Evolutionary conservation across 2,113 vertebrate genomes (phyloP).

Genomic region (Centrocercus urophasianus): DNA sequence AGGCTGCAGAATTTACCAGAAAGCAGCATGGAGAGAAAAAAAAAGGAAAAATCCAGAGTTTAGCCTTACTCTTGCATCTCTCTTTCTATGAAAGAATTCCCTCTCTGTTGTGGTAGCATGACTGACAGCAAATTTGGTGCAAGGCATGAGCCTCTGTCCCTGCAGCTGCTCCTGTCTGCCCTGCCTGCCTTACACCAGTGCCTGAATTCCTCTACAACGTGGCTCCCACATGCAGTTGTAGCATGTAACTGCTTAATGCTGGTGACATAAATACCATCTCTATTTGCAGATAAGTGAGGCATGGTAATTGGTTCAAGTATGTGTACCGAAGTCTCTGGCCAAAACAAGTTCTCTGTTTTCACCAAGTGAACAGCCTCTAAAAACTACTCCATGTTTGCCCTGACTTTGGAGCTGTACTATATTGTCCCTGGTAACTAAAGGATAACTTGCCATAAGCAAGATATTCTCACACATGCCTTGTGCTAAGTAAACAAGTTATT

Average conservation of each 20-base stretch:
- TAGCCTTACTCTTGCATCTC: not conserved
- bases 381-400: not conserved
- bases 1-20: not conserved
- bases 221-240: not conserved
- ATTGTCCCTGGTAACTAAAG: not conserved
- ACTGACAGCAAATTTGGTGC: not conserved
- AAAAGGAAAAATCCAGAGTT: not conserved
- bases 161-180: conserved; percentile 43
- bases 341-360: not conserved
- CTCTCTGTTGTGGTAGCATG: not conserved
- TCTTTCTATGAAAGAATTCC: not conserved
- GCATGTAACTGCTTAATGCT: not conserved
- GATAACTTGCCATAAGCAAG: not conserved
- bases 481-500: conserved; percentile 7
- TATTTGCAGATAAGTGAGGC: not conserved
- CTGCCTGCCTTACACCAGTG: not conserved
- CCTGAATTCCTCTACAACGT: not conserved
- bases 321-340: not conserved
- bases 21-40: not conserved
- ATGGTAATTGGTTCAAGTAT: not conserved
- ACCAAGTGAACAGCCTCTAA: not conserved
- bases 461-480: not conserved
- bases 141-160: not conserved
- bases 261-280: conserved; percentile 12
- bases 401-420: not conserved